Conservation (phyloP, 2,888 invertebrate species). For the Kryphioiulus occultus region DNA sequence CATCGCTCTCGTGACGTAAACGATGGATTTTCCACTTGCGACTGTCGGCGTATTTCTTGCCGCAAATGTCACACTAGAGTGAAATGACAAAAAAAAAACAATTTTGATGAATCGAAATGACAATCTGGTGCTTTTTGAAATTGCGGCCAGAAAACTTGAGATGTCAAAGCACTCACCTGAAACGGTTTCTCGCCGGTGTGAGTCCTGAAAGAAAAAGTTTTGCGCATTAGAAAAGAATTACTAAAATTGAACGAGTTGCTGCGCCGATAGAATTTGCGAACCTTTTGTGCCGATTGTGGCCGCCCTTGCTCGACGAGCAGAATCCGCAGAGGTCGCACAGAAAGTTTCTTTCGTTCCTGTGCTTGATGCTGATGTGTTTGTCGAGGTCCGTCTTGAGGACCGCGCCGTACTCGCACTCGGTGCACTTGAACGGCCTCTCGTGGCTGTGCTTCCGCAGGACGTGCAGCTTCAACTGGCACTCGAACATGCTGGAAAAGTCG, state of each 20-base stretch:
- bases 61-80: constrained; percentile 29
- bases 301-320: constrained; percentile 36
- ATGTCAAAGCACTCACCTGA: background rate
- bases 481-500: constrained; percentile 55
- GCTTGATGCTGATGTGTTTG: constrained; percentile 58
- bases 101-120: background rate
- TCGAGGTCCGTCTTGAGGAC: constrained; percentile 58
- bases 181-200: constrained; percentile 50
- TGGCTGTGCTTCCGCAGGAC: constrained; percentile 56
- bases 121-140: background rate
- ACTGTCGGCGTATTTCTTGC: constrained; percentile 49
- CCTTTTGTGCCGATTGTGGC: constrained; percentile 47
- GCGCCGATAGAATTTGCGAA: background rate
- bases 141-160: background rate
- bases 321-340: constrained; percentile 48
- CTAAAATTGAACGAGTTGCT: background rate
- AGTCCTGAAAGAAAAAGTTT: background rate
- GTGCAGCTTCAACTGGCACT: constrained; percentile 58
- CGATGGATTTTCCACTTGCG: constrained; percentile 47
- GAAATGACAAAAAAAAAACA: background rate
- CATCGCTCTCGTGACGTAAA: constrained; percentile 49
- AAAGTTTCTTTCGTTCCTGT: constrained; percentile 56
- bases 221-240: background rate
- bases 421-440: constrained; percentile 57
- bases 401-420: constrained; percentile 55